phyloP scores from a whole-genome alignment of 2,888 invertebrate species.

The Rhaphigaster nebulosa region DNA sequence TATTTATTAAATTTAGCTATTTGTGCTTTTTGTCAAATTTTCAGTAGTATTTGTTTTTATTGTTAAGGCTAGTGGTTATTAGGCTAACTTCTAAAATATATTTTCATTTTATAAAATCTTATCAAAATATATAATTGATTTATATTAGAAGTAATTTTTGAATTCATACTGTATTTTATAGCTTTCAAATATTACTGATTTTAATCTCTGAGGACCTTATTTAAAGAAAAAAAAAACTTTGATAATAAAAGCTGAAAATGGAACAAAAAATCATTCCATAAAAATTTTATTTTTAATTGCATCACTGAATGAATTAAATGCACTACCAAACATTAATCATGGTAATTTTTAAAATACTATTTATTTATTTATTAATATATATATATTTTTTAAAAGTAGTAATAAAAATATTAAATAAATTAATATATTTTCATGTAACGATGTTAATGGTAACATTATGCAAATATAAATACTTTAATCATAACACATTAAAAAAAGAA shows the following conservation, averaged over 20 bases:
- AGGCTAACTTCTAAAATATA: background rate
- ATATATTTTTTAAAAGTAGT: background rate
- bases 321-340: background rate
- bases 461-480: background rate
- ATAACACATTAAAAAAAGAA: background rate
- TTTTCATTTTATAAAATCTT: background rate
- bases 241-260: background rate
- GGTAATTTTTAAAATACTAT: background rate
- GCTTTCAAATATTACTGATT: background rate
- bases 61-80: constrained; percentile 21
- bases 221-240: background rate
- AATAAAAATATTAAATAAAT: background rate
- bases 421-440: background rate
- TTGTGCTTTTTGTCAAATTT: background rate
- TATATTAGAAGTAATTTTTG: background rate
- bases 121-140: background rate
- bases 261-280: background rate
- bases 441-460: background rate
- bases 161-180: background rate
- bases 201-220: background rate
- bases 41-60: constrained; percentile 12
- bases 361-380: constrained; percentile 27
- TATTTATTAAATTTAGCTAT: constrained; percentile 6
- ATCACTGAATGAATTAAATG: background rate
- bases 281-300: background rate